Evolutionary conservation across 2,888 invertebrate genomes (phyloP).

Genomic region (Anaspis maculata): DNA sequence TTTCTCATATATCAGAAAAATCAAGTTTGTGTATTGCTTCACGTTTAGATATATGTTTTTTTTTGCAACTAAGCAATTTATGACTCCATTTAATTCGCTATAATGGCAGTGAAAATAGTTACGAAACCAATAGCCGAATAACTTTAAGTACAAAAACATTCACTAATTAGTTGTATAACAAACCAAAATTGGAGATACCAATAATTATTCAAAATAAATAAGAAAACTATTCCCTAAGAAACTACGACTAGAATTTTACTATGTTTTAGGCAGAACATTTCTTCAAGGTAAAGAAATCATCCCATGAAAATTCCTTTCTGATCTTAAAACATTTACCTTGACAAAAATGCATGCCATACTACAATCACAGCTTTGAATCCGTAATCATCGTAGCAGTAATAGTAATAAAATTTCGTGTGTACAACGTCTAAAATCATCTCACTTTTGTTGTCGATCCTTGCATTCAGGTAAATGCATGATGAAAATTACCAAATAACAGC

Average conservation of each 20-base stretch:
- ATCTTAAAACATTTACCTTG: slow-evolving; percentile 17
- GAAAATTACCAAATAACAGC: slow-evolving; percentile 41
- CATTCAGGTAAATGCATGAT: slow-evolving; percentile 41
- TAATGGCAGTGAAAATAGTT: slow-evolving; percentile 39
- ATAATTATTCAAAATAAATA: too few species aligned
- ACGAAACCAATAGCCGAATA: slow-evolving; percentile 11
- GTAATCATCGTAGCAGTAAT: slow-evolving; percentile 26
- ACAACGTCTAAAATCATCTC: slow-evolving; percentile 42
- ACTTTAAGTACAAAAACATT: slow-evolving; percentile 20
- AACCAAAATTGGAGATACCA: slow-evolving; percentile 6
- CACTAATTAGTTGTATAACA: slow-evolving; percentile 6
- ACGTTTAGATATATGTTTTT: too few species aligned
- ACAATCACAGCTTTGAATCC: slow-evolving; percentile 41
- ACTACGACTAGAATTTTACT: slow-evolving; percentile 28
- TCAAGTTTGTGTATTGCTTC: slow-evolving; percentile 24
- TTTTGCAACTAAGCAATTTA: too few species aligned
- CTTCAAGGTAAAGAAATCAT: slow-evolving; percentile 17
- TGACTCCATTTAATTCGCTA: slow-evolving; percentile 18
- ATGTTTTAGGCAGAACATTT: slow-evolving; percentile 28
- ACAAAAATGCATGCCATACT: slow-evolving; percentile 32
- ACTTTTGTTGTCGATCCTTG: slow-evolving; percentile 45
- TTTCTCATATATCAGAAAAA: slow-evolving; percentile 3
- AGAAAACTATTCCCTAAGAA: too few species aligned
- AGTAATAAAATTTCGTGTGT: slow-evolving; percentile 29
- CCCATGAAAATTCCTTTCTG: slow-evolving; percentile 3